These are phyloP conservation scores for Coelinius sp. DNA, from an alignment of 2,888 invertebrate genomes.

Conservation along the genomic window DNA sequence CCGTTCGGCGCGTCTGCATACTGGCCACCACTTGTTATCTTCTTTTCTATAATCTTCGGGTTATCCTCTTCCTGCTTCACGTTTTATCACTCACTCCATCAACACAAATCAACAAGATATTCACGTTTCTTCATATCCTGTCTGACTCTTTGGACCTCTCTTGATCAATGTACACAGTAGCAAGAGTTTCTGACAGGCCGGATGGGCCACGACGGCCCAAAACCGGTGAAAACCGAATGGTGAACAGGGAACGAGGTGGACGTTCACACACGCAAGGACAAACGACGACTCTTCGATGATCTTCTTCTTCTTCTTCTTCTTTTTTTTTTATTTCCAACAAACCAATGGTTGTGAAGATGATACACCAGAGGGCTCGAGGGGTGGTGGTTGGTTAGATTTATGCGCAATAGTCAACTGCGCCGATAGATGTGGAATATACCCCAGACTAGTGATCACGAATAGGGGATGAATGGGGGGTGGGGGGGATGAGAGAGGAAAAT, in stretches of 20 bases:
- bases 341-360: background rate
- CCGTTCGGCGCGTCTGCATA: conserved; percentile 49
- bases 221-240: conserved; percentile 15
- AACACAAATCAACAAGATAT: background rate
- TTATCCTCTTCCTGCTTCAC: background rate
- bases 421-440: conserved; percentile 43
- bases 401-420: conserved; percentile 45
- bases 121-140: background rate
- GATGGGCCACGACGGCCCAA: conserved; percentile 22
- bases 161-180: background rate
- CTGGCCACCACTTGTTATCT: conserved; percentile 29
- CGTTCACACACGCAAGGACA: conserved; percentile 19
- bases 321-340: background rate
- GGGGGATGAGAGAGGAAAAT: conserved; percentile 13
- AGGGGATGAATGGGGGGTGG: background rate
- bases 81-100: conserved; percentile 23
- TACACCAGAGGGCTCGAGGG: conserved; percentile 25
- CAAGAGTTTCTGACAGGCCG: background rate
- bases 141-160: background rate
- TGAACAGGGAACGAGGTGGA: conserved; percentile 2
- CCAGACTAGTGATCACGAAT: conserved; percentile 37
- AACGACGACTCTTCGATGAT: conserved; percentile 18
- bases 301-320: background rate
- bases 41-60: conserved; percentile 5
- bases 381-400: background rate